These are phyloP conservation scores for Mormyrus proboscirostris DNA, from an alignment of 2,797 vertebrate species.

Conservation along the genomic window DNA sequence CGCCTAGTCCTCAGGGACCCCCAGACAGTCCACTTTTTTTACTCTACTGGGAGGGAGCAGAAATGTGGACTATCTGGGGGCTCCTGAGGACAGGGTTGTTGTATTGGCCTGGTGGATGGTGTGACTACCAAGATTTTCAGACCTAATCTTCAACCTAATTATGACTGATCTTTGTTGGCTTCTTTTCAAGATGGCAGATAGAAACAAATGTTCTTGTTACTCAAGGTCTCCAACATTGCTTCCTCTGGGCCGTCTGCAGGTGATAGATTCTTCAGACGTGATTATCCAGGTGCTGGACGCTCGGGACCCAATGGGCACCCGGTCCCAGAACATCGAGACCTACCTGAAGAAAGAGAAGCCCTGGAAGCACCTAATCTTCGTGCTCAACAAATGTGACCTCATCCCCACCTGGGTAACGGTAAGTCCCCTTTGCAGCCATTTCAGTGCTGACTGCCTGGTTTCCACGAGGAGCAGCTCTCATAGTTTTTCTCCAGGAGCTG, in stretches of 20 bases:
- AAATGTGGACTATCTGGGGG: not conserved
- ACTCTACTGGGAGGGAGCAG: not conserved
- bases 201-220: not conserved
- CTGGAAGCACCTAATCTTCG: constrained; percentile 97
- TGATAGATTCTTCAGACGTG: constrained; percentile 95
- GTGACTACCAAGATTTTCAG: not conserved
- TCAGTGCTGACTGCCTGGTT: not conserved
- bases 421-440: constrained; percentile 38
- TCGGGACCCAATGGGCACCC: constrained; percentile 88
- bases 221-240: not conserved
- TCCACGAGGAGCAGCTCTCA: not conserved
- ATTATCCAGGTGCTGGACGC: constrained; percentile 94
- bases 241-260: constrained; percentile 53
- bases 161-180: not conserved
- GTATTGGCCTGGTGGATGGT: not conserved
- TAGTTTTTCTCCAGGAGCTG: not conserved
- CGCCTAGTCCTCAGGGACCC: not conserved
- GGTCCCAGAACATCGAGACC: constrained; percentile 84
- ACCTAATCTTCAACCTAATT: not conserved
- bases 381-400: constrained; percentile 96
- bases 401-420: constrained; percentile 96
- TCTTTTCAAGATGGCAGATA: not conserved
- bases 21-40: not conserved
- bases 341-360: constrained; percentile 93
- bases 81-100: not conserved